These are phyloP conservation scores for Drosophila trapezifrons DNA, from an alignment of 1,140 invertebrate genomes.

Conservation along the genomic window DNA sequence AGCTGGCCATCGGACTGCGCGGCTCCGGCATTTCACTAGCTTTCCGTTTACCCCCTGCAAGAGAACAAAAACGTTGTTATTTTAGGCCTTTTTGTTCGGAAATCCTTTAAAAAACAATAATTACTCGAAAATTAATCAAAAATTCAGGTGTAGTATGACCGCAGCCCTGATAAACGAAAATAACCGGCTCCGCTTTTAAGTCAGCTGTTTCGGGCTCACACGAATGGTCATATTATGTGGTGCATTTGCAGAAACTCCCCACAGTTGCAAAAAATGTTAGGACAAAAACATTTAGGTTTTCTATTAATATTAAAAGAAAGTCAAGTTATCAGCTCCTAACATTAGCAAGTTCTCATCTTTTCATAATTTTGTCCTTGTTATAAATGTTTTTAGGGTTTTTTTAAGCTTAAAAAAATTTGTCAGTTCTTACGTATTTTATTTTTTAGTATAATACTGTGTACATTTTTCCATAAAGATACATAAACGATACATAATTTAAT, in stretches of 20 bases:
- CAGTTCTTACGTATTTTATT: too few relatives aligned
- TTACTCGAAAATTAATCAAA: constrained; percentile 26
- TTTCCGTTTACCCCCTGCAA: constrained; percentile 33
- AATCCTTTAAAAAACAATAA: constrained; percentile 8
- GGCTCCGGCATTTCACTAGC: constrained; percentile 77
- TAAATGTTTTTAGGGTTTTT: too few relatives aligned
- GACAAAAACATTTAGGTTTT: too few relatives aligned
- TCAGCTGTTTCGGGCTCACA: constrained; percentile 5
- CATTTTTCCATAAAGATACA: too few relatives aligned
- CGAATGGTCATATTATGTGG: neutral
- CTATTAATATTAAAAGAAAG: too few relatives aligned
- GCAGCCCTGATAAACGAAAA: constrained; percentile 5
- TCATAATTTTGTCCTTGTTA: too few relatives aligned
- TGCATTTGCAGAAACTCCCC: neutral
- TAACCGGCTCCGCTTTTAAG: neutral
- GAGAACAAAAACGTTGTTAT: neutral
- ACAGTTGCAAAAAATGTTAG: neutral
- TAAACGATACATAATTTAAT: too few relatives aligned
- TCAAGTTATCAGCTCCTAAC: too few relatives aligned
- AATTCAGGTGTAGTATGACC: constrained; percentile 22
- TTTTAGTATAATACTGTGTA: too few relatives aligned
- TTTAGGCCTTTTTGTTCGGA: neutral
- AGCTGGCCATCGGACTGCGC: constrained; percentile 84
- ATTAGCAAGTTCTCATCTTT: too few relatives aligned
- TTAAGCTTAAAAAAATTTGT: too few relatives aligned